Percentiles rank a stretch among this genome's conserved stretches.
These are phyloP conservation scores for Phoenicopterus ruber DNA, from an alignment of 2,113 vertebrate species.

Conservation along the genomic window DNA sequence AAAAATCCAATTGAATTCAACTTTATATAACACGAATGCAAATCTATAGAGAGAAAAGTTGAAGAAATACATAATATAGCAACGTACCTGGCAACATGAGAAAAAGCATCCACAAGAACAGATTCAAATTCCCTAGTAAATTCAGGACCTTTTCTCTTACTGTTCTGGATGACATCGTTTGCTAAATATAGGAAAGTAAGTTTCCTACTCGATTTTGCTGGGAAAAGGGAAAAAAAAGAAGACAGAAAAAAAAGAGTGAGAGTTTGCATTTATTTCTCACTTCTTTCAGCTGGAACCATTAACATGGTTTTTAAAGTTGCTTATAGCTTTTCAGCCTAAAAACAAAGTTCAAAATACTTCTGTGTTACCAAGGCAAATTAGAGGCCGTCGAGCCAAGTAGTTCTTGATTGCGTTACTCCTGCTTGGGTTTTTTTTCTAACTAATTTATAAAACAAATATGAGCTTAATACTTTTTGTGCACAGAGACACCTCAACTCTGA, in stretches of 20 bases:
- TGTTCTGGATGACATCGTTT: constrained; percentile 99
- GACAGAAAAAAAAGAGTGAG: background rate
- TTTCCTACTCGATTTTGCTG: constrained; percentile 92
- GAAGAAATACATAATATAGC: background rate
- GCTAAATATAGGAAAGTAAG: constrained; percentile 96
- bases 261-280: constrained; percentile 10
- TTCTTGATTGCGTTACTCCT: background rate
- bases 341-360: background rate
- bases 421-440: background rate
- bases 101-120: constrained; percentile 95
- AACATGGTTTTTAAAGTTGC: background rate
- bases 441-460: background rate
- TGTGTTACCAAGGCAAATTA: background rate
- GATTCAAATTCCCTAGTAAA: constrained; percentile 95
- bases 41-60: background rate
- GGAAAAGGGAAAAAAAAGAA: background rate
- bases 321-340: background rate
- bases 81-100: constrained; percentile 93
- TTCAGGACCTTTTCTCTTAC: constrained; percentile 98
- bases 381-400: background rate
- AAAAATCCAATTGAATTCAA: background rate
- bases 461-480: background rate
- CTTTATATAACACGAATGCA: background rate
- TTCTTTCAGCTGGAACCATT: background rate
- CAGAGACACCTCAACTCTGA: background rate